Evolutionary conservation across 2,797 vertebrate genomes (phyloP).

Genomic region (Pempheris klunzingeri): DNA sequence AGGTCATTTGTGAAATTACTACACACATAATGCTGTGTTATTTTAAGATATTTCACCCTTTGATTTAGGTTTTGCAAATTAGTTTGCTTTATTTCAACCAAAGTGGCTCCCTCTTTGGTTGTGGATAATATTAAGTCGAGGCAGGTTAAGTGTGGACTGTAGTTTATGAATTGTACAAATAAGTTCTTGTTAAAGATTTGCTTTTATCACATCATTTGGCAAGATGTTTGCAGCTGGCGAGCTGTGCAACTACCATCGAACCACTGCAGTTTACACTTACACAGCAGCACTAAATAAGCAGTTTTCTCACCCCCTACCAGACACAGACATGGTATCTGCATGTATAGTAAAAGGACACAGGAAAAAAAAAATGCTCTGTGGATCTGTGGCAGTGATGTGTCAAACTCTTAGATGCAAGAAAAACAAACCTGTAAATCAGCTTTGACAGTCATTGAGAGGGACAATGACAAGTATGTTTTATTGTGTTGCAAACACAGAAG

Average conservation of each 20-base stretch:
- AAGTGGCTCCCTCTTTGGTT: not conserved
- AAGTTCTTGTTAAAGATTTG: slow-evolving; percentile 18
- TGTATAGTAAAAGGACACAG: slow-evolving; percentile 46
- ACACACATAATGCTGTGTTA: not conserved
- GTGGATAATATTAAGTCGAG: not conserved
- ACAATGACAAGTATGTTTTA: slow-evolving; percentile 81
- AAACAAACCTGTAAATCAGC: slow-evolving; percentile 78
- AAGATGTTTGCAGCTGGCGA: slow-evolving; percentile 16
- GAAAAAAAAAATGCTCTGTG: slow-evolving; percentile 45
- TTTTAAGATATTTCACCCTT: not conserved
- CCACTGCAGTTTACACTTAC: slow-evolving; percentile 25
- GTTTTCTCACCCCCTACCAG: slow-evolving; percentile 46
- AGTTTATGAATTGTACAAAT: slow-evolving; percentile 7
- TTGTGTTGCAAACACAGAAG: slow-evolving; percentile 80
- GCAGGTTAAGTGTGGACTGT: not conserved
- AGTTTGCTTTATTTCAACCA: slow-evolving; percentile 4
- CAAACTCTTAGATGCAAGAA: slow-evolving; percentile 72
- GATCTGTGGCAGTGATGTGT: slow-evolving; percentile 60
- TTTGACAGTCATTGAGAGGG: slow-evolving; percentile 77
- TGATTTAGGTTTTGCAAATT: not conserved
- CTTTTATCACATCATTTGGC: slow-evolving; percentile 14
- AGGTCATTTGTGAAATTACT: not conserved
- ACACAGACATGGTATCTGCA: slow-evolving; percentile 51
- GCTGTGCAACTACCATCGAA: slow-evolving; percentile 20
- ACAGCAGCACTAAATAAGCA: slow-evolving; percentile 31